phyloP scores from a whole-genome alignment of 1,140 invertebrate genomes.

The Varroa destructor region DNA sequence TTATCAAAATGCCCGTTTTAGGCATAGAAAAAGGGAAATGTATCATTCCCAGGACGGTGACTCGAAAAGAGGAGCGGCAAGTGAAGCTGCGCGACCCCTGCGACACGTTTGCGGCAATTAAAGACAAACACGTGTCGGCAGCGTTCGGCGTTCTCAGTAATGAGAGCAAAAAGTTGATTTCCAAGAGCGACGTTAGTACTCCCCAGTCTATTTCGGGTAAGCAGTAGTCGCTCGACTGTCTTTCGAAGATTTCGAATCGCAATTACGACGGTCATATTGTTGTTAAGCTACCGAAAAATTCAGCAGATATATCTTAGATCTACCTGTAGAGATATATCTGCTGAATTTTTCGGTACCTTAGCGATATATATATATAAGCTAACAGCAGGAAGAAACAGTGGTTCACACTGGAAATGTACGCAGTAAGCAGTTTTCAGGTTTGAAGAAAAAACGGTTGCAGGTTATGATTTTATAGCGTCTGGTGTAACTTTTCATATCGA shows the following conservation, averaged over 20 bases:
- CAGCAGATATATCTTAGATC: too few relatives aligned
- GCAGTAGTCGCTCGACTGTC: not conserved
- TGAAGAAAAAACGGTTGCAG: too few relatives aligned
- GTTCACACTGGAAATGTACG: too few relatives aligned
- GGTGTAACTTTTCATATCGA: too few relatives aligned
- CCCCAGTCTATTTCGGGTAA: slow-evolving; percentile 14
- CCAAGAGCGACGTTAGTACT: not conserved
- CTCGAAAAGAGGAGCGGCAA: slow-evolving; percentile 5
- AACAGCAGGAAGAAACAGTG: too few relatives aligned
- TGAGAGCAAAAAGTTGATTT: slow-evolving; percentile 17
- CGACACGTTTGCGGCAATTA: slow-evolving; percentile 3
- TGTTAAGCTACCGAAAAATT: too few relatives aligned
- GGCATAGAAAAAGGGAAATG: slow-evolving; percentile 21
- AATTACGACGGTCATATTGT: too few relatives aligned
- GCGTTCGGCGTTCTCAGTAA: slow-evolving; percentile 14
- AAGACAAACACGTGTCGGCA: slow-evolving; percentile 8
- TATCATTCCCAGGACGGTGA: slow-evolving; percentile 7
- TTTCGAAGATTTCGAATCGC: too few relatives aligned
- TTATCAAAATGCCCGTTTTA: not conserved
- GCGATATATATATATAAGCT: not conserved
- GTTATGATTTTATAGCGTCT: too few relatives aligned
- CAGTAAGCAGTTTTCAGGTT: too few relatives aligned
- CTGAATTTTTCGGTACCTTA: not conserved
- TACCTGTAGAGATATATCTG: not conserved
- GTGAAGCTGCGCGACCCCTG: not conserved